Evolutionary conservation across 2,113 vertebrate genomes (phyloP), one percentile per base, ranked within the genome.

Genomic region (Oenanthe melanoleuca): DNA sequence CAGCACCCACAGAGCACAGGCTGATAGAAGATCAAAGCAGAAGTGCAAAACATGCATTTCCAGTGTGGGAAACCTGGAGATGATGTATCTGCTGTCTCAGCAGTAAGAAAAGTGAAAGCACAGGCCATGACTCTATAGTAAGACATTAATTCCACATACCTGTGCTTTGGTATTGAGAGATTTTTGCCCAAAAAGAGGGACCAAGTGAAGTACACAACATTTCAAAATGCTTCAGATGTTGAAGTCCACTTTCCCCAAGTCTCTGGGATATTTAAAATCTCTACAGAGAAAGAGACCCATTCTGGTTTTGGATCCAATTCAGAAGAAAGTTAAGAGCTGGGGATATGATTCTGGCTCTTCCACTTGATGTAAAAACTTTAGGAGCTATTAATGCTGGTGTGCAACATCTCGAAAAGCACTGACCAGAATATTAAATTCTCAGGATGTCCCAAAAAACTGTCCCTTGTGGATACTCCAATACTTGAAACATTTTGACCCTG

Each of bases 381-480:
- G 37, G 22, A 74, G 14, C 13, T 73, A 49, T 22, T 50, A 57
- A 71, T 0, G 0, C 2, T 25, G 37, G 19, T 11, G 11, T 0
- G 0, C 16, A 55, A 4, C 29, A 64, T 24, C 55, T 71, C 63
- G 65, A 12, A 56, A 89, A 91, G 15, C 37, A 75, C 37, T 42
- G n/a, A 78, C 40, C 49, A 65, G 59, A 86, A 56, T 26, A 56
- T 26, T 24, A 53, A 49, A 69, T 33, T 13, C 40, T 80, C 34
- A 80, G 44, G 10, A 7, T 31, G 7, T 45, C 40, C 44, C 40
- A 69, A 31, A 53, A 44, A 38, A 14, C 28, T 22, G 11, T 72
- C 56, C 61, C 22, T 42, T 61, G 8, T 34, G 52, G 25, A 52
- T 89, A 40, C n/a, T 78, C 11, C 25, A 72, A 75, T 24, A 53